Conservation (phyloP, 2,797 vertebrate genomes). For the Vespertilio murinus region DNA sequence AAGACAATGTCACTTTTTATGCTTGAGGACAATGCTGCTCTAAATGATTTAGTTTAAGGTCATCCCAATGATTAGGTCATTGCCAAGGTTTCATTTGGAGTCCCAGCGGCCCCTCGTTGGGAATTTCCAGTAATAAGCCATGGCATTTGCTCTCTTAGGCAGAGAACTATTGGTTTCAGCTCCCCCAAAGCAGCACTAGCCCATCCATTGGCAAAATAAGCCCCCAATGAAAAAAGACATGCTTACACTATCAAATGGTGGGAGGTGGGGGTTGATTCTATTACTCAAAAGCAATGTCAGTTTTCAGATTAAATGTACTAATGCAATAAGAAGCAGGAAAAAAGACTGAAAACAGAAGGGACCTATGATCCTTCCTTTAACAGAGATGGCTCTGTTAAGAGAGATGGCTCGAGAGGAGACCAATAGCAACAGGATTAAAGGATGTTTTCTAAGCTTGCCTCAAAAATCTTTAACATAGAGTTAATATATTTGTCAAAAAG, state of each 20-base stretch:
- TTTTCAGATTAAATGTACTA: slow-evolving; percentile 28
- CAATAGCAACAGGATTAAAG: background rate
- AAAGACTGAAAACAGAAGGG: background rate
- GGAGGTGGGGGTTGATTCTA: background rate
- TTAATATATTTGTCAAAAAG: background rate
- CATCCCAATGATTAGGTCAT: background rate
- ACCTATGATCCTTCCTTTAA: background rate
- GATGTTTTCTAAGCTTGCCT: background rate
- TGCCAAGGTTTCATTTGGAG: background rate
- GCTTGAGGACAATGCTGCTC: background rate
- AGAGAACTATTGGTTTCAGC: background rate
- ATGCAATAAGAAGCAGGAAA: background rate
- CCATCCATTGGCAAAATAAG: background rate
- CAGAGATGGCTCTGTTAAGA: background rate
- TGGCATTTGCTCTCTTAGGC: background rate
- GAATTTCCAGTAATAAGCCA: background rate
- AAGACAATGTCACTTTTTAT: background rate
- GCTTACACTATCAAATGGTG: background rate
- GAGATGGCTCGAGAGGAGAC: background rate
- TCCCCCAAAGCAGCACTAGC: background rate
- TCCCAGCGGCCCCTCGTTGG: background rate
- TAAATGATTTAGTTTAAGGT: background rate
- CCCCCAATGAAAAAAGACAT: background rate
- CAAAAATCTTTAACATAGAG: background rate
- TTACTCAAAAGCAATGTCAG: slow-evolving; percentile 24